Conservation (phyloP, 2,888 invertebrate species). For the Tachina fera region DNA sequence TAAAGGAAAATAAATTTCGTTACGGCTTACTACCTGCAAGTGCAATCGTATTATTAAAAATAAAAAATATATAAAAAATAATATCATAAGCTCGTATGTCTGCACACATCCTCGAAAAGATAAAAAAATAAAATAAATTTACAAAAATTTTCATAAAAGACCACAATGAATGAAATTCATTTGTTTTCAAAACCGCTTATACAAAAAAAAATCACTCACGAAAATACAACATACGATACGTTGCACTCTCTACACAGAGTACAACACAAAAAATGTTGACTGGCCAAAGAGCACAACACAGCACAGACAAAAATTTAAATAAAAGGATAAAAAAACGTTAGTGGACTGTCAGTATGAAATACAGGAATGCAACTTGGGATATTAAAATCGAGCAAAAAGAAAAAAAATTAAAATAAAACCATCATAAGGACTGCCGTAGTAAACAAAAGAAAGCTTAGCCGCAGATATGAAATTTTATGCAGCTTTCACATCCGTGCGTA, state of each 20-base stretch:
- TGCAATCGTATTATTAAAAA: constrained; percentile 63
- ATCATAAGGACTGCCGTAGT: constrained; percentile 1
- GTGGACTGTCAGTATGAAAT: constrained; percentile 29
- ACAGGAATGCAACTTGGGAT: constrained; percentile 44
- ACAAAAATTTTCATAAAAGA: constrained; percentile 64
- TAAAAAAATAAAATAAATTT: constrained; percentile 17
- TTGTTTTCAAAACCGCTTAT: constrained; percentile 67
- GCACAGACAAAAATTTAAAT: neutral
- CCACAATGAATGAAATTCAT: constrained; percentile 70
- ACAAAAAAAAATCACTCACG: neutral
- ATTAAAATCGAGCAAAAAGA: constrained; percentile 33
- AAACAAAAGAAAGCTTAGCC: constrained; percentile 66
- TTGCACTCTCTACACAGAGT: neutral
- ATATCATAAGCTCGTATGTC: constrained; percentile 51
- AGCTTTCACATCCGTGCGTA: neutral
- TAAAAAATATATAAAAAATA: constrained; percentile 10
- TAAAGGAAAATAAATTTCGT: constrained; percentile 24
- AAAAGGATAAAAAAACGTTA: constrained; percentile 9
- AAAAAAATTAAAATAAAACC: constrained; percentile 16
- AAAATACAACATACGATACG: constrained; percentile 14
- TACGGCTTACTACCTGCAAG: constrained; percentile 63
- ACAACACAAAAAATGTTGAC: constrained; percentile 22
- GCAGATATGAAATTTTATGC: constrained; percentile 48
- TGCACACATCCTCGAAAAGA: constrained; percentile 41
- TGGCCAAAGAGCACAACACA: constrained; percentile 7